Evolutionary conservation across 2,888 invertebrate species (phyloP), one percentile per base, ranked within the genome.

Genomic region (Ligdia adustata): DNA sequence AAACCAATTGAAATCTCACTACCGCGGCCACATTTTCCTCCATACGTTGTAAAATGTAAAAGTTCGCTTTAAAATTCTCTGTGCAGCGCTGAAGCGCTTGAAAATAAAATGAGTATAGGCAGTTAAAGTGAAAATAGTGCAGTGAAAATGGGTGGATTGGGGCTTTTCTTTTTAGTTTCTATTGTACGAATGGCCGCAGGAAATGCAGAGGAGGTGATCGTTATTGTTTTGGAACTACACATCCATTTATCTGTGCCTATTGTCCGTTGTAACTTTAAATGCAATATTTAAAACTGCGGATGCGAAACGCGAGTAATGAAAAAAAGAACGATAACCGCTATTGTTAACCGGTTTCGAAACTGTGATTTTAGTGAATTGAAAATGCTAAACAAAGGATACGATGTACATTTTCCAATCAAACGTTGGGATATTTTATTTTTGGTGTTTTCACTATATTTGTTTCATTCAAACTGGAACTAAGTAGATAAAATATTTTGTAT

Each of bases 81-180:
- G 47, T 48, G 56, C 47, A 50, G 40, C 45, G 46, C 46, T 38
- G 60, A 64, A 63, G 68, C 60, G 67, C 66, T 60, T 66, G 62
- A 65, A 72, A 76, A 75, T 75, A 76, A 76, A 77, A 78, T 79
- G 75, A 57, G 64, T 66, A 64, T 72, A 62, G 69, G 69, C 70
- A 75, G 75, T 76, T 74, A 69, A 63, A 74, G 73, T 74, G 75
- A 69, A n/a, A 5, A 76, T 67, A 64, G 64, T 69, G 67, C 66
- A 73, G 61, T 62, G 44, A 59, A 64, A 72, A 83, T 83, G 82
- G 65, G 54, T 18, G 59, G 48, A 51, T 57, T 60, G 32, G 27
- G 52, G 29, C 28, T 54, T 12, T 54, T 69, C 46, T 40, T 72
- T 57, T 61, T 80, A 49, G 56, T 67, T 31, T 59, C 55, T 52